phyloP scores from a whole-genome alignment of 2,113 vertebrate species.

The Dendrocopos noguchii region DNA sequence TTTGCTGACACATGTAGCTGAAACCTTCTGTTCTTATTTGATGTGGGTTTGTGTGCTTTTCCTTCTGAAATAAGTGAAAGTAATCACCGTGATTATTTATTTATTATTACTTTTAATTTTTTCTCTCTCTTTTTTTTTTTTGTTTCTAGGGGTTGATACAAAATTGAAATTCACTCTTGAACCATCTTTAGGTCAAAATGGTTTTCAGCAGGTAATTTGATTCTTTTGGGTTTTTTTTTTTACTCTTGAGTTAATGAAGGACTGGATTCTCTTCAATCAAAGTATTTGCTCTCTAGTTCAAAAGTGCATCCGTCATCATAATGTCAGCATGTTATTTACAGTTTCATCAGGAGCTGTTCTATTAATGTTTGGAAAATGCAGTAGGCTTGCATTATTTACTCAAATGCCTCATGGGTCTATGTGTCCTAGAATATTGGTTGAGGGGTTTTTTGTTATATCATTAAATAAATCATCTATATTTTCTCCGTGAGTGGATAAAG shows the following conservation, averaged over 20 bases:
- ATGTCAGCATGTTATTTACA: not conserved
- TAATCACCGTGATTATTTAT: not conserved
- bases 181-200: slow-evolving; percentile 94
- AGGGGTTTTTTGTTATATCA: not conserved
- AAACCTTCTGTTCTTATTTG: not conserved
- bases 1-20: not conserved
- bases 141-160: slow-evolving; percentile 90
- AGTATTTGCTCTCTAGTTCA: not conserved
- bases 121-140: not conserved
- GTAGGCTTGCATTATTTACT: not conserved
- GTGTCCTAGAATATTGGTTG: not conserved
- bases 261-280: not conserved
- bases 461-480: not conserved
- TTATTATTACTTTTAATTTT: too few species aligned
- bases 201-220: slow-evolving; percentile 94
- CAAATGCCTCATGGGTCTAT: not conserved
- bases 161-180: slow-evolving; percentile 97
- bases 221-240: not conserved
- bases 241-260: not conserved
- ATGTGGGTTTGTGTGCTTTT: not conserved
- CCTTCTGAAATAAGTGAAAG: not conserved
- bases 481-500: not conserved
- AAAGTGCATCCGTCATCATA: not conserved
- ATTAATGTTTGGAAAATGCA: not conserved
- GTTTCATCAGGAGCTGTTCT: not conserved